Evolutionary conservation across 2,888 invertebrate species (phyloP), one percentile per base, ranked within the genome.

Genomic region (Odontomyia ornata): DNA sequence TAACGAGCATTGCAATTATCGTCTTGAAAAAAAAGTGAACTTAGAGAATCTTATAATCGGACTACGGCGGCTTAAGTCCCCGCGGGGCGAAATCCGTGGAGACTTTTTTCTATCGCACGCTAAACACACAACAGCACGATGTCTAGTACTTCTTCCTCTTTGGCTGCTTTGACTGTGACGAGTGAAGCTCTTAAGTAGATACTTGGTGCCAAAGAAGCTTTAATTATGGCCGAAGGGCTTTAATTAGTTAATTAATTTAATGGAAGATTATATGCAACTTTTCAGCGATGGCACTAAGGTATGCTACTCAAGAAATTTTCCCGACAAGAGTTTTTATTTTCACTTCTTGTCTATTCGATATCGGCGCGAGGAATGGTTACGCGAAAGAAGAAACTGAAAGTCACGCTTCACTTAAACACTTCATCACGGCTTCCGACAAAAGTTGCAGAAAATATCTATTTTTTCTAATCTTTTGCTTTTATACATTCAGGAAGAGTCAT

Each of bases 161-260:
- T 18, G 4, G 7, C 18, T 15, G 15, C 52, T 52, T 18, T 9
- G 36, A 3, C 36, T 5, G 52, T 60, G 57, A 60, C 57, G 9
- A 72, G 71, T 56, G 28, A 27, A 72, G 18, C 18, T 52, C 27
- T 72, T 72, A 72, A 72, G n/a, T 56, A 52, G 69, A 52, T 47
- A 25, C 47, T 18, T 36, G 30, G 36, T 65, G 65, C 47, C 21
- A 57, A 73, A 60, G 43, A 57, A 57, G 23, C 36, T 13, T 73
- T 57, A 73, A 73, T 73, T 73, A 73, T n/a, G 15, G 36, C 46
- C 43, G 5, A 21, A 18, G 28, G 56, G 69, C 30, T 75, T 75
- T 77, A 77, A 77, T 77, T 67, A 75, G 77, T 57, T 75, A 75
- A 77, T 77, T 67, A 73, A 75, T 75, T 77, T 75, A 77, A 67